Evolutionary conservation across 1,140 invertebrate species (phyloP).

Genomic region (Drosophila micromelanica): DNA sequence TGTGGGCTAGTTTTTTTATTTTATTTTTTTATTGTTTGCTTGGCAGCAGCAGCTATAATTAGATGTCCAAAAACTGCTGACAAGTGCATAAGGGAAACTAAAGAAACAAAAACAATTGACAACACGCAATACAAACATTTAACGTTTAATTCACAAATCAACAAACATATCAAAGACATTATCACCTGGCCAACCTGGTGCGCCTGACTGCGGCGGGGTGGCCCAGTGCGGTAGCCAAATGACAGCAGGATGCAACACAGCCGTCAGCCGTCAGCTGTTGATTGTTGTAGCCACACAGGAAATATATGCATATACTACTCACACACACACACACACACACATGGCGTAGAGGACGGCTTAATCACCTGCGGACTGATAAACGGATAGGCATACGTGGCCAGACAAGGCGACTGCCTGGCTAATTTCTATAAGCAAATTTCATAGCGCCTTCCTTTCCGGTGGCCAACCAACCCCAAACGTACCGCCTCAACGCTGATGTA

Average conservation of each 20-base stretch:
- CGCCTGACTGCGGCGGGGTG: slow-evolving; percentile 23
- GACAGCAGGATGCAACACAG: slow-evolving; percentile 70
- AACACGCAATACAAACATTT: slow-evolving; percentile 34
- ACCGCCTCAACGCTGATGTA: slow-evolving; percentile 41
- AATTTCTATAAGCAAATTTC: slow-evolving; percentile 79
- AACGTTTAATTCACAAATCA: slow-evolving; percentile 42
- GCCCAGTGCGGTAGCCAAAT: slow-evolving; percentile 61
- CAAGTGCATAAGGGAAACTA: slow-evolving; percentile 27
- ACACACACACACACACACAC: slow-evolving; percentile 24
- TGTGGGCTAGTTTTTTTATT: slow-evolving; percentile 8
- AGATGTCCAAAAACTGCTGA: slow-evolving; percentile 29
- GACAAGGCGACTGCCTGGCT: slow-evolving; percentile 58
- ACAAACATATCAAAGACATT: slow-evolving; percentile 54
- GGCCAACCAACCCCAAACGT: not conserved
- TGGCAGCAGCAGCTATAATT: slow-evolving; percentile 35
- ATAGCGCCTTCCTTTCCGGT: slow-evolving; percentile 34
- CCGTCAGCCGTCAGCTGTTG: slow-evolving; percentile 16
- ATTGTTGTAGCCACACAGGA: slow-evolving; percentile 53
- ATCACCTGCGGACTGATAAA: slow-evolving; percentile 75
- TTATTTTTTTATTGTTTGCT: slow-evolving; percentile 2
- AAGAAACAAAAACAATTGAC: slow-evolving; percentile 14
- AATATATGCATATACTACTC: slow-evolving; percentile 30
- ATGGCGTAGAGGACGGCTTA: slow-evolving; percentile 64
- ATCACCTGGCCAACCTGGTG: slow-evolving; percentile 37
- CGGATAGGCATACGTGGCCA: slow-evolving; percentile 47